These are phyloP conservation scores for Oreochromis spilurus DNA, from an alignment of 2,113 vertebrate species.

Conservation along the genomic window DNA sequence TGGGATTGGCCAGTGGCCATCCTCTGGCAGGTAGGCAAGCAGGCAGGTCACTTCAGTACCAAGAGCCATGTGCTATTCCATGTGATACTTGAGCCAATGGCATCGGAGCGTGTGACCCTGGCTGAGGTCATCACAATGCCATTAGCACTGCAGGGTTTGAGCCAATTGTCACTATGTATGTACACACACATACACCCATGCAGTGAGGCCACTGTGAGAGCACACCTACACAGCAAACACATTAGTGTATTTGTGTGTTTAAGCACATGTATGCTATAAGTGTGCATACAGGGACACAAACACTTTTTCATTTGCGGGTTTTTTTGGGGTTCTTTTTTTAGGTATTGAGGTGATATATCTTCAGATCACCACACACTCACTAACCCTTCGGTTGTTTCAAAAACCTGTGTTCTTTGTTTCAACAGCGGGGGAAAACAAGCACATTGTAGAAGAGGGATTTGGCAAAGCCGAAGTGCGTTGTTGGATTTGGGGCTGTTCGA, in stretches of 20 bases:
- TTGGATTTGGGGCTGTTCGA: constrained; percentile 50
- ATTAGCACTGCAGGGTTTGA: constrained; percentile 15
- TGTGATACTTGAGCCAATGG: constrained; percentile 46
- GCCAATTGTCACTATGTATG: constrained; percentile 12
- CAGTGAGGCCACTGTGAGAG: not conserved
- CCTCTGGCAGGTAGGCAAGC: constrained; percentile 35
- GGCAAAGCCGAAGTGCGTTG: constrained; percentile 43
- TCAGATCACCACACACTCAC: constrained; percentile 3
- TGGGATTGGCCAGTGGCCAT: constrained; percentile 55
- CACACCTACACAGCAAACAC: not conserved
- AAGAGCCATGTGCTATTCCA: constrained; percentile 52
- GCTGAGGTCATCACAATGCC: constrained; percentile 51
- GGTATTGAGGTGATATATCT: not conserved
- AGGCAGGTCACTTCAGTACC: constrained; percentile 35
- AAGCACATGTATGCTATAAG: not conserved
- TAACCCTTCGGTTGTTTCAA: constrained; percentile 35
- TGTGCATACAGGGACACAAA: not conserved
- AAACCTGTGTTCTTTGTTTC: constrained; percentile 60
- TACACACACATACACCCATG: constrained; percentile 14
- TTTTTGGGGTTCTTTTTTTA: not conserved
- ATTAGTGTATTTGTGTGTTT: not conserved
- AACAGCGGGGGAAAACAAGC: constrained; percentile 49
- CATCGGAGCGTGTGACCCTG: constrained; percentile 8
- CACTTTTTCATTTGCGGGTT: not conserved
- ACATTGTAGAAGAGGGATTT: constrained; percentile 58